Evolutionary conservation across 2,888 invertebrate species (phyloP).

Genomic region (Phaonia tiefii): DNA sequence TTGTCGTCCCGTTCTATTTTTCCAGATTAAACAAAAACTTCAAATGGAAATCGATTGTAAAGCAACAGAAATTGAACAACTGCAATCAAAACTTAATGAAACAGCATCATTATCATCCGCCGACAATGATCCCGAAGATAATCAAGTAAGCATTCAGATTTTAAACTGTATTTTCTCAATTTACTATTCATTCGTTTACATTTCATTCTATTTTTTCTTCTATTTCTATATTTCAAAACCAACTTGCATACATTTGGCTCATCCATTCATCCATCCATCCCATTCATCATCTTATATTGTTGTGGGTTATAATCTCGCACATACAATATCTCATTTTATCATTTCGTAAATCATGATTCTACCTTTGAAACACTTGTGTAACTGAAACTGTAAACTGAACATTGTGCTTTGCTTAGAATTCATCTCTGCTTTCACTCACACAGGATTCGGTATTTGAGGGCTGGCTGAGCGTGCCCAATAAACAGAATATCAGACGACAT

Average conservation of each 20-base stretch:
- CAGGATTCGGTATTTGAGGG: slow-evolving; percentile 93
- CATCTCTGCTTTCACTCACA: slow-evolving; percentile 74
- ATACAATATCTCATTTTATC: not conserved
- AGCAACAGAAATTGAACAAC: slow-evolving; percentile 96
- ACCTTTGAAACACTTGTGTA: too few relatives aligned
- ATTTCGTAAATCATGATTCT: not conserved
- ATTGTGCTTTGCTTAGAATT: slow-evolving; percentile 70
- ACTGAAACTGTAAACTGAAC: not conserved
- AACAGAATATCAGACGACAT: slow-evolving; percentile 96
- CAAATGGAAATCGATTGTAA: slow-evolving; percentile 99
- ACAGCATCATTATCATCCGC: slow-evolving; percentile 95
- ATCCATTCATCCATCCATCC: slow-evolving; percentile 1
- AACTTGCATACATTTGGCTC: slow-evolving; percentile 14
- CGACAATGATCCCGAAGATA: slow-evolving; percentile 90
- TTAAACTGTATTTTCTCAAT: slow-evolving; percentile 49
- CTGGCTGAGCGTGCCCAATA: slow-evolving; percentile 97
- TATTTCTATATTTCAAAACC: slow-evolving; percentile 60
- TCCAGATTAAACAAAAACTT: slow-evolving; percentile 84
- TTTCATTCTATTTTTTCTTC: slow-evolving; percentile 50
- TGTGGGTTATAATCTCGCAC: too few relatives aligned
- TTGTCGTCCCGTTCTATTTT: too few relatives aligned
- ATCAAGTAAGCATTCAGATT: slow-evolving; percentile 78
- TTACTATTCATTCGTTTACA: slow-evolving; percentile 29
- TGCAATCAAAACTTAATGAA: slow-evolving; percentile 93
- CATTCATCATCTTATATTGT: not conserved